These are phyloP conservation scores for Plusia festucae DNA, from an alignment of 2,888 invertebrate species.

Conservation along the genomic window DNA sequence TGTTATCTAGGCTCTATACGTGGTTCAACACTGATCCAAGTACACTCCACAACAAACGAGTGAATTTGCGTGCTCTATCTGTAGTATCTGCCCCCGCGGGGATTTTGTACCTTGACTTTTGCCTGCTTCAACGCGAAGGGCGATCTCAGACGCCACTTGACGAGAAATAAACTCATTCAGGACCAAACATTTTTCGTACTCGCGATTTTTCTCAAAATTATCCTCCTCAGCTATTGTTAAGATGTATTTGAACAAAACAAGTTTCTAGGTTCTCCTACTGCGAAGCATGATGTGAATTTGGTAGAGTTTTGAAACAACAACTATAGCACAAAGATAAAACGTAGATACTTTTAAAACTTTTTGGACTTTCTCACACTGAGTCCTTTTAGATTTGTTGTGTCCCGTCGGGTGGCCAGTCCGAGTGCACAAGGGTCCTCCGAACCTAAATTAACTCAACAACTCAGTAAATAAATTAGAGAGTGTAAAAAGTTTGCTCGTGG, in stretches of 20 bases:
- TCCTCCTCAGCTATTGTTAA: conserved; percentile 11
- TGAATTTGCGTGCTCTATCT: conserved; percentile 64
- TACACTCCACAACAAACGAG: conserved; percentile 39
- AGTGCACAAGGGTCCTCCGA: conserved; percentile 31
- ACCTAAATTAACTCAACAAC: conserved; percentile 66
- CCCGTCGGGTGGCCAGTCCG: neutral
- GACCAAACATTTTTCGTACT: conserved; percentile 23
- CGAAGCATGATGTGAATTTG: conserved; percentile 40
- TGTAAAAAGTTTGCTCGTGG: conserved; percentile 55
- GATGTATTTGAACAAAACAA: conserved; percentile 13
- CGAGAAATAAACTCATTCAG: conserved; percentile 36
- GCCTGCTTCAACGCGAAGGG: conserved; percentile 45
- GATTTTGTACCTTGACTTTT: conserved; percentile 63
- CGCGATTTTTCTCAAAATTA: conserved; percentile 10
- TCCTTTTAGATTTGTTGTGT: conserved; percentile 44
- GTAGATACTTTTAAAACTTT: conserved; percentile 43
- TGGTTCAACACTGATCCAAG: conserved; percentile 26
- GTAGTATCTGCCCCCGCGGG: conserved; percentile 29
- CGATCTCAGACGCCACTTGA: conserved; percentile 48
- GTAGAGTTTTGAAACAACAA: conserved; percentile 38
- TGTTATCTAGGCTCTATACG: conserved; percentile 16
- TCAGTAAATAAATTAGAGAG: conserved; percentile 64
- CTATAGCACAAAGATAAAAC: conserved; percentile 37
- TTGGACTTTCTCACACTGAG: conserved; percentile 27
- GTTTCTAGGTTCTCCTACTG: conserved; percentile 22